Conservation (phyloP, 2,797 vertebrate genomes). For the Megaceryle alcyon region DNA sequence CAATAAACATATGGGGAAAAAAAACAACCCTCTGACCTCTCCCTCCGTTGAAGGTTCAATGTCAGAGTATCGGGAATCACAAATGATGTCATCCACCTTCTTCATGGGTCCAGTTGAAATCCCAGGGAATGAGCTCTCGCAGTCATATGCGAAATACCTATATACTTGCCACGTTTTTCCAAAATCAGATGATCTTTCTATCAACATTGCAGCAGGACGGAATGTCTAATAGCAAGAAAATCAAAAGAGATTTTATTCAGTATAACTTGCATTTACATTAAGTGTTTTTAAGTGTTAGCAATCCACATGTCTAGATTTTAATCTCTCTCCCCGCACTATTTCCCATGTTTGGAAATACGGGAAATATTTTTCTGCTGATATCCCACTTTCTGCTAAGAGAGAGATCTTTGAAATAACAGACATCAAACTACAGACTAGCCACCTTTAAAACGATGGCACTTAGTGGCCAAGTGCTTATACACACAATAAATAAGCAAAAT, state of each 20-base stretch:
- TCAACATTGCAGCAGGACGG: slow-evolving; percentile 94
- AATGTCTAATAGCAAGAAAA: slow-evolving; percentile 84
- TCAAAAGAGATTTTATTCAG: not conserved
- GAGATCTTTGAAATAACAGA: not conserved
- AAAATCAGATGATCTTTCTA: slow-evolving; percentile 94
- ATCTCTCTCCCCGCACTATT: not conserved
- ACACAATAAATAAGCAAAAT: not conserved
- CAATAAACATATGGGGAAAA: not conserved
- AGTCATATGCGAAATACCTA: slow-evolving; percentile 96
- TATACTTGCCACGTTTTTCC: slow-evolving; percentile 93
- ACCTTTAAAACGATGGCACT: not conserved
- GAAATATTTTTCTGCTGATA: not conserved
- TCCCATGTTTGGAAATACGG: not conserved
- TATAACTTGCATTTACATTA: not conserved
- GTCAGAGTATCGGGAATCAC: slow-evolving; percentile 95
- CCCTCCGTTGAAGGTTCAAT: slow-evolving; percentile 97
- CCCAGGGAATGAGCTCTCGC: slow-evolving; percentile 88
- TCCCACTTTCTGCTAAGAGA: not conserved
- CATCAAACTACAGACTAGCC: not conserved
- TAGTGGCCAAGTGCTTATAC: not conserved
- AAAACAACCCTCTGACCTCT: slow-evolving; percentile 84
- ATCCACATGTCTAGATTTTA: not conserved
- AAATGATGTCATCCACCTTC: slow-evolving; percentile 95
- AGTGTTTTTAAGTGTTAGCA: not conserved
- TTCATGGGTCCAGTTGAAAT: slow-evolving; percentile 90